phyloP scores from a whole-genome alignment of 2,797 vertebrate species.

The Pseudochirops corinnae region DNA sequence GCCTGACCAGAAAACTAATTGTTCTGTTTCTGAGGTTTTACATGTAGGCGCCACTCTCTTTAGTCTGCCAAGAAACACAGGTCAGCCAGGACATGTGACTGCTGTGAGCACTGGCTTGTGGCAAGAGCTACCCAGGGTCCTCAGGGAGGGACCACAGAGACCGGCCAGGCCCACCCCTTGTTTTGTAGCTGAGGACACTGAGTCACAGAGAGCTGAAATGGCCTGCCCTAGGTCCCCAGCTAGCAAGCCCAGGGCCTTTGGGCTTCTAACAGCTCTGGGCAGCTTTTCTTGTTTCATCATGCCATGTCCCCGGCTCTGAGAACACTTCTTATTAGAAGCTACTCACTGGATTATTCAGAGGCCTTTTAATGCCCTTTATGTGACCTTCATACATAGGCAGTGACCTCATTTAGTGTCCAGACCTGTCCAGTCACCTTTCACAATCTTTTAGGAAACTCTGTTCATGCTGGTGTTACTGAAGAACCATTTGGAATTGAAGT shows the following conservation, averaged over 20 bases:
- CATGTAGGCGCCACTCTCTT: background rate
- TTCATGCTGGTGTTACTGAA: background rate
- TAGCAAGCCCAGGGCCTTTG: background rate
- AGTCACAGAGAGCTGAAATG: background rate
- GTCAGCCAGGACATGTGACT: background rate
- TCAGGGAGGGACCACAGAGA: background rate
- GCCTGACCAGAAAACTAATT: background rate
- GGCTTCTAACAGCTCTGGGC: too few species aligned
- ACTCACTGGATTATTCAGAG: background rate
- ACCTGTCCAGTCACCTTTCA: background rate
- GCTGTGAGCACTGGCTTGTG: background rate
- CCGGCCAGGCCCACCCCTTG: background rate
- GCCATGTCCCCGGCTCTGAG: background rate
- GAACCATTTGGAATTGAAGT: constrained; percentile 16
- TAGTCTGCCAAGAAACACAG: background rate
- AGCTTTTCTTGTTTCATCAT: rapidly evolving
- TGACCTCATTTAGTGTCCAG: background rate
- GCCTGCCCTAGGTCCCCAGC: background rate
- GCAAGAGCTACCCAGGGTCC: background rate
- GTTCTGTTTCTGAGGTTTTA: background rate
- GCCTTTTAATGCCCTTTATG: constrained; percentile 42
- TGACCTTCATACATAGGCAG: background rate
- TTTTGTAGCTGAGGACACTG: background rate
- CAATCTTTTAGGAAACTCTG: constrained; percentile 32
- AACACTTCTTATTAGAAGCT: background rate